Conservation (phyloP, 2,888 invertebrate genomes). For the Xiphydria camelus region DNA sequence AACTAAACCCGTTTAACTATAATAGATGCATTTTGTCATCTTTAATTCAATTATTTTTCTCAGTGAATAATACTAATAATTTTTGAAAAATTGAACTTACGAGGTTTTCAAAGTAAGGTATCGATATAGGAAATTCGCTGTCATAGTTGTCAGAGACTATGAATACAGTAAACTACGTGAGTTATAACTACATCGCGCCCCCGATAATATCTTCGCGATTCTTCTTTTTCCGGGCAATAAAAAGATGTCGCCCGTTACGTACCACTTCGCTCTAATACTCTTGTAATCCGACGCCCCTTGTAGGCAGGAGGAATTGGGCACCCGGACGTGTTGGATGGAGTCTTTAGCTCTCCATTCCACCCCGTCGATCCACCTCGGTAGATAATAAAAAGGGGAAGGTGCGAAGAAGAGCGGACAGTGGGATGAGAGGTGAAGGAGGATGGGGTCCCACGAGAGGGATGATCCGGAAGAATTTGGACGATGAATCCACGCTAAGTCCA, state of each 20-base stretch:
- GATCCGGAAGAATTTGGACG: neutral
- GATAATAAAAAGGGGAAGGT: neutral
- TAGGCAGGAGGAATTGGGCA: neutral
- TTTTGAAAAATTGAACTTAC: no score
- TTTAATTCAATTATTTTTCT: no score
- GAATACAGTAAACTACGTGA: no score
- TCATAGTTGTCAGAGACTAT: no score
- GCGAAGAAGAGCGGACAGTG: neutral
- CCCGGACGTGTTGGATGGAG: slow-evolving; percentile 1
- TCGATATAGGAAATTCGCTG: no score
- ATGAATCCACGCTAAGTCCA: neutral
- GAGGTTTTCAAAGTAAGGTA: no score
- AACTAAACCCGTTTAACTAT: no score
- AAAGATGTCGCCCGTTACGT: slow-evolving; percentile 1
- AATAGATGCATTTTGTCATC: no score
- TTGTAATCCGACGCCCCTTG: slow-evolving; percentile 1
- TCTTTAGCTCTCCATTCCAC: slow-evolving; percentile 1
- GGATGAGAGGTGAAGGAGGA: neutral
- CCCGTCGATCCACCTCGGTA: neutral
- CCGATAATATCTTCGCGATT: slow-evolving; percentile 1
- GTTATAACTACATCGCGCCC: no score
- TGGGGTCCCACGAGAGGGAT: neutral
- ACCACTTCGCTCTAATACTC: neutral
- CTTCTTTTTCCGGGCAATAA: neutral
- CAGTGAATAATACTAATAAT: no score